Conservation (phyloP, 2,113 vertebrate genomes). For the Oceanodroma tethys region DNA sequence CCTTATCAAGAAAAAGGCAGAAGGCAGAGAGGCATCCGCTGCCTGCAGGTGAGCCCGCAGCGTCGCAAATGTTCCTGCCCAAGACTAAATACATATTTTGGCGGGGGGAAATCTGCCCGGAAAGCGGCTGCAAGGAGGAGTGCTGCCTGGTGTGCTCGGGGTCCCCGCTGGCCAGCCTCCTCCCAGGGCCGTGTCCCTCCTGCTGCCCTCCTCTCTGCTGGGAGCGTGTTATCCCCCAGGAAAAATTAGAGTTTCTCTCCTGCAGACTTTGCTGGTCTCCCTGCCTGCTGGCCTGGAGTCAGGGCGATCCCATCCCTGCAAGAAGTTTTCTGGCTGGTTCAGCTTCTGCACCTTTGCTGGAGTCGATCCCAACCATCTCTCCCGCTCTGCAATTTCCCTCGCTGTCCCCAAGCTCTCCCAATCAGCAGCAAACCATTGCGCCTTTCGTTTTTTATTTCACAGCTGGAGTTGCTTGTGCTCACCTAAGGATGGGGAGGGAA, state of each 20-base stretch:
- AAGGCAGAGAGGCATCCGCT: neutral
- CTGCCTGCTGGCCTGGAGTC: neutral
- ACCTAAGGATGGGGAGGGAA: neutral
- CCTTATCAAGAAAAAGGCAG: neutral
- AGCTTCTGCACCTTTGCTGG: neutral
- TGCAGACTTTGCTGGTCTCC: neutral
- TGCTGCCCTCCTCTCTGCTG: neutral
- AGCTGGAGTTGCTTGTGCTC: neutral
- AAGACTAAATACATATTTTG: rapidly evolving
- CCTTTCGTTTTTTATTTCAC: neutral
- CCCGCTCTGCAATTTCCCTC: neutral
- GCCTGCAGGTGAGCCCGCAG: neutral
- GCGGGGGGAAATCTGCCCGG: neutral
- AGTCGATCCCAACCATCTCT: neutral
- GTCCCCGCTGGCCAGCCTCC: rapidly evolving
- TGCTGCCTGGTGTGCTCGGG: rapidly evolving
- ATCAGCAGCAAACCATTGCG: neutral
- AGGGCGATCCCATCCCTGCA: neutral
- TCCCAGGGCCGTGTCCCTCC: neutral
- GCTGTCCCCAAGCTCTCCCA: neutral
- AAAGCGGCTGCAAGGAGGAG: neutral
- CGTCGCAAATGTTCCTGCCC: neutral
- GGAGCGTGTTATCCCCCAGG: rapidly evolving
- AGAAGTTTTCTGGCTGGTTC: neutral
- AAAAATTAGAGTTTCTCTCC: neutral